A percentile compares a stretch with the other conserved stretches of the same genome.
These are phyloP conservation scores for Limosa lapponica DNA, from an alignment of 2,797 vertebrate species.

Conservation along the genomic window DNA sequence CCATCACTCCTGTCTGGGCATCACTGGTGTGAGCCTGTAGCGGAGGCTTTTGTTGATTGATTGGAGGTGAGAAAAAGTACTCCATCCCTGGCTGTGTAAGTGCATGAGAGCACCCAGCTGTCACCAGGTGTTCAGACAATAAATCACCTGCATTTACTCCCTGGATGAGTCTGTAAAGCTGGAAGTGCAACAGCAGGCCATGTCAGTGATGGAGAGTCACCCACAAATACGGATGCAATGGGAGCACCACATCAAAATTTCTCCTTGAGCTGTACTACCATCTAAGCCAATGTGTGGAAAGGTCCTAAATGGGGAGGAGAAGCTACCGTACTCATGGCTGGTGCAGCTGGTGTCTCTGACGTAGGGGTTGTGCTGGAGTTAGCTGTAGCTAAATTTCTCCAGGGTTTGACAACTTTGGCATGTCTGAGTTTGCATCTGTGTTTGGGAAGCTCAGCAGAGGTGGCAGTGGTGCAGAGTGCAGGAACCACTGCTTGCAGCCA, in stretches of 20 bases:
- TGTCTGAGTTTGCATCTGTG: neutral
- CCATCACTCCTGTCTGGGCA: neutral
- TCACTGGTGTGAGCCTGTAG: neutral
- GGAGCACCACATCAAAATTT: neutral
- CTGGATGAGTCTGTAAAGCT: neutral
- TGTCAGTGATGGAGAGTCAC: conserved; percentile 19
- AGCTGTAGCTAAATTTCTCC: neutral
- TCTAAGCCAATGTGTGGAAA: neutral
- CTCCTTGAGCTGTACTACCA: neutral
- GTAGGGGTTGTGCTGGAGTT: neutral
- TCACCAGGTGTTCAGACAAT: conserved; percentile 13
- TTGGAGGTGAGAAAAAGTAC: neutral
- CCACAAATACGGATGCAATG: neutral
- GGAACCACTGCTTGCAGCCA: neutral
- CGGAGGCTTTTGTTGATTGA: neutral
- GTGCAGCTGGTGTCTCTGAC: neutral
- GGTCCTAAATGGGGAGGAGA: neutral
- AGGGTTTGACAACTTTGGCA: neutral
- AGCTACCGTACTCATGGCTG: neutral
- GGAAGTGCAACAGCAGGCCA: neutral
- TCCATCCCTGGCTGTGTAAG: neutral
- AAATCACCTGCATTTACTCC: conserved; percentile 44
- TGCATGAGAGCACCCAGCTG: neutral
- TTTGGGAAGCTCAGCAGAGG: neutral
- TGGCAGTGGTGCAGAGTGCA: neutral